Base-by-base conservation (phyloP, 64 coral and sea anemone genomes). In the Catalaphyllia jardinei region DNA sequence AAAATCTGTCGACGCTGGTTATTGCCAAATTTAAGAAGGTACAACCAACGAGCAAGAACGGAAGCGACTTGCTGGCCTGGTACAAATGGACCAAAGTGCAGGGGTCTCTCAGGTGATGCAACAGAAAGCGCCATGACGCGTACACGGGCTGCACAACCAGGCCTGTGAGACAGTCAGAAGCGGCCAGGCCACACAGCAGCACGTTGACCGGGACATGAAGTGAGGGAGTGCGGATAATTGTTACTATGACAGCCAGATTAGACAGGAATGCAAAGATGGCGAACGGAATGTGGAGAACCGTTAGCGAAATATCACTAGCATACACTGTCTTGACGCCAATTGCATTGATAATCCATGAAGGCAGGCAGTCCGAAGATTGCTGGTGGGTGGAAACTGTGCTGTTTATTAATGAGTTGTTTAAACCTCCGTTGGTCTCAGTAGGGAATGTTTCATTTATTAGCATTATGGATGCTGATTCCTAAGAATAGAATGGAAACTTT, bases 101-200 rank as follows among this genome's bases (percentile, higher is more conserved):
- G 52, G 52, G 77, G 25, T 59, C 10, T 29, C 22, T 13, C 1
- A 52, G 24, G 77, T 79, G 77, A 29, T 79, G 77, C 52, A 79
- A 28, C 4, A 60, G 28, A 29, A 59, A 60, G n/a, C 77, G 77
- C 77, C 77, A 79, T 30, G 51, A 29, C 16, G n/a, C 25, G 51
- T 79, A 51, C 27, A 59, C 52, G 0, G 77, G 77, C 52, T 79
- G 77, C 12, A 52, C 77, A 29, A 79, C 51, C 77, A 79, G 77
- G 52, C 77, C 77, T 59, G 77, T 59, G 4, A 79, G 51, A 60
- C 77, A 79, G 59, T 79, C 77, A 29, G 77, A 24, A 15, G 77
- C 52, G 77, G 77, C 77, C 77, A 79, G 77, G 77, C 77, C 28
- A 79, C 77, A 79, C 24, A 79, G 77, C 77, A 79, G 24, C n/a